Conservation (phyloP, 2,113 vertebrate species). For the Oryzias celebensis region DNA sequence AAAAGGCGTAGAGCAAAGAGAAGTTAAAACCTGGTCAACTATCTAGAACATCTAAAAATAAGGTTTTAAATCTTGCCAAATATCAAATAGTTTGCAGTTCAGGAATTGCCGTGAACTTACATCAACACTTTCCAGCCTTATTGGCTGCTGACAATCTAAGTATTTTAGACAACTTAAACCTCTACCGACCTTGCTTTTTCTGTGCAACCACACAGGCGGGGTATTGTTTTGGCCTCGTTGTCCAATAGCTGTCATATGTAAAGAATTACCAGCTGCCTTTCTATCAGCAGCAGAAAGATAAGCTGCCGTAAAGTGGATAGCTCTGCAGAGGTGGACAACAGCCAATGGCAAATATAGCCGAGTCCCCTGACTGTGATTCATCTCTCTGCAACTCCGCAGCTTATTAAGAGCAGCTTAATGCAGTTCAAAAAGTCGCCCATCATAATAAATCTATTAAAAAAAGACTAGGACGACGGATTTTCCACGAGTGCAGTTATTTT, state of each 20-base stretch:
- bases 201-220: constrained; percentile 1
- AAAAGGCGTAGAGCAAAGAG: no score
- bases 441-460: constrained; percentile 1
- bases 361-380: constrained; percentile 40
- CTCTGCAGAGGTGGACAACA: constrained; percentile 29
- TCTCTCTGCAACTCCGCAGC: constrained; percentile 26
- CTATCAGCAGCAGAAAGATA: constrained; percentile 34
- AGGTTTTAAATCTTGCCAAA: no score
- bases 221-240: constrained; percentile 18
- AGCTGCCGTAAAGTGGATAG: constrained; percentile 18
- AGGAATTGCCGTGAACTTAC: not conserved
- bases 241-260: constrained; percentile 31
- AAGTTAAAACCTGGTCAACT: no score
- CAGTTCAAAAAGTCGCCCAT: constrained; percentile 9
- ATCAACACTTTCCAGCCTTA: constrained; percentile 18
- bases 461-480: no score
- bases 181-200: not conserved
- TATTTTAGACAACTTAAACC: constrained; percentile 14
- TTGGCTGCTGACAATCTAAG: constrained; percentile 19
- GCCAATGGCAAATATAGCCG: constrained; percentile 56
- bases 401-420: constrained; percentile 39
- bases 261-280: constrained; percentile 34
- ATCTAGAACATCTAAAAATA: no score
- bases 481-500: no score
- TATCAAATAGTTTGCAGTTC: no score